Percentiles rank a stretch among this genome's conserved stretches.
Evolutionary conservation across 2,888 invertebrate species (phyloP).

Genomic region (Polydrusus tereticollis): DNA sequence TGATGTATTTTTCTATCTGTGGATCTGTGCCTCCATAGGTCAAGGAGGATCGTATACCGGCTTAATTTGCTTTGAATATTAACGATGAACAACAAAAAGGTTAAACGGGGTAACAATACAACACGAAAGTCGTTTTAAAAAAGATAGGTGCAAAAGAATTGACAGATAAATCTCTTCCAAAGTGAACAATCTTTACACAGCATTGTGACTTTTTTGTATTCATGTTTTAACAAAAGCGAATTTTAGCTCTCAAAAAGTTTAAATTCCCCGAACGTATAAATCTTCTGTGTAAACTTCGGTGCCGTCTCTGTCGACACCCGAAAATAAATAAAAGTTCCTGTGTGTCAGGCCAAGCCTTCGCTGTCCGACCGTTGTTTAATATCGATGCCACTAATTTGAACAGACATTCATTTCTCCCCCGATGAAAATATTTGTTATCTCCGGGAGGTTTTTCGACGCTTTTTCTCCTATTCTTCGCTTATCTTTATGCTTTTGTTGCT

Average conservation of each 20-base stretch:
- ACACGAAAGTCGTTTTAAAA: background rate
- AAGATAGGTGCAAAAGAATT: background rate
- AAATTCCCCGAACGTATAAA: conserved; percentile 32
- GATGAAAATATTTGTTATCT: conserved; percentile 46
- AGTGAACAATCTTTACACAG: background rate
- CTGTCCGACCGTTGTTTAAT: conserved; percentile 38
- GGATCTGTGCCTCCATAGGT: too few species aligned
- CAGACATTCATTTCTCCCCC: conserved; percentile 46
- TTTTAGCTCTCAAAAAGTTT: conserved; percentile 27
- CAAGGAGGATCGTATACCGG: too few species aligned
- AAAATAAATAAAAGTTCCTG: conserved; percentile 44
- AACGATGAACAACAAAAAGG: too few species aligned
- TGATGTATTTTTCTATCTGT: too few species aligned
- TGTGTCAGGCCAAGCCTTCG: conserved; percentile 31
- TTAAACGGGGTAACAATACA: too few species aligned
- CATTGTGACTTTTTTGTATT: background rate
- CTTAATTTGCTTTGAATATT: too few species aligned
- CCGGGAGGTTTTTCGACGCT: conserved; percentile 29
- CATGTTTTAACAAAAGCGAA: conserved; percentile 1
- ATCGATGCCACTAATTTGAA: conserved; percentile 42
- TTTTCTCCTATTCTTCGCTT: conserved; percentile 29
- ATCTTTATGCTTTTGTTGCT: conserved; percentile 38
- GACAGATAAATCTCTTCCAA: background rate
- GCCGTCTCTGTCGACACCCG: conserved; percentile 30
- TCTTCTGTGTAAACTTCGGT: conserved; percentile 18